These are phyloP conservation scores for Trypoxylus dichotomus DNA, from an alignment of 1,140 invertebrate species.

Conservation along the genomic window DNA sequence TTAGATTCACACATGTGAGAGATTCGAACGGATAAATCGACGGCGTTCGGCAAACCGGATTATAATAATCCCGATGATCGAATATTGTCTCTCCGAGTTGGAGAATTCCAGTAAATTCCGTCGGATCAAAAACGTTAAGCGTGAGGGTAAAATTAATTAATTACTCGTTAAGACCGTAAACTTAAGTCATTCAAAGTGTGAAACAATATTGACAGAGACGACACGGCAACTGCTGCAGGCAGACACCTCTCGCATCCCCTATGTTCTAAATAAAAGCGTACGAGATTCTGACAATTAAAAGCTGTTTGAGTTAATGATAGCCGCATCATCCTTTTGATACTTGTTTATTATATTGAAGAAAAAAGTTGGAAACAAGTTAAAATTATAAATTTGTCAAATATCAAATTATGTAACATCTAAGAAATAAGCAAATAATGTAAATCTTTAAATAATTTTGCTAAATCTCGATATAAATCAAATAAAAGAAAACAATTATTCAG, in stretches of 20 bases:
- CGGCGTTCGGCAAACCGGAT: conserved; percentile 14
- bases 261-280: too few species aligned
- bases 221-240: not conserved
- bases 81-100: conserved; percentile 25
- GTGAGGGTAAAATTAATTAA: conserved; percentile 23
- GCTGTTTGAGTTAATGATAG: too few species aligned
- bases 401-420: too few species aligned
- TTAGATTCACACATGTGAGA: conserved; percentile 1
- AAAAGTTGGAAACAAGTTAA: too few species aligned
- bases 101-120: conserved; percentile 15
- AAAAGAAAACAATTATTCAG: too few species aligned
- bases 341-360: too few species aligned
- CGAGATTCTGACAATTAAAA: too few species aligned
- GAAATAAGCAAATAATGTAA: too few species aligned
- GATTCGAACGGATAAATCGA: not conserved
- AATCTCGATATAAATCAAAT: too few species aligned
- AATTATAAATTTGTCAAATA: too few species aligned
- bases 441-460: too few species aligned
- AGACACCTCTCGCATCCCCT: not conserved
- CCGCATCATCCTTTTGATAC: too few species aligned
- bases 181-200: conserved; percentile 25
- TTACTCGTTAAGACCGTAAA: conserved; percentile 29
- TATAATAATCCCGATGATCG: conserved; percentile 27
- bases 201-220: conserved; percentile 25
- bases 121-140: conserved; percentile 25